Percentiles rank a stretch among this genome's conserved stretches.
Evolutionary conservation across 2,113 vertebrate genomes (phyloP).

Genomic region (Tragelaphus imberbis): DNA sequence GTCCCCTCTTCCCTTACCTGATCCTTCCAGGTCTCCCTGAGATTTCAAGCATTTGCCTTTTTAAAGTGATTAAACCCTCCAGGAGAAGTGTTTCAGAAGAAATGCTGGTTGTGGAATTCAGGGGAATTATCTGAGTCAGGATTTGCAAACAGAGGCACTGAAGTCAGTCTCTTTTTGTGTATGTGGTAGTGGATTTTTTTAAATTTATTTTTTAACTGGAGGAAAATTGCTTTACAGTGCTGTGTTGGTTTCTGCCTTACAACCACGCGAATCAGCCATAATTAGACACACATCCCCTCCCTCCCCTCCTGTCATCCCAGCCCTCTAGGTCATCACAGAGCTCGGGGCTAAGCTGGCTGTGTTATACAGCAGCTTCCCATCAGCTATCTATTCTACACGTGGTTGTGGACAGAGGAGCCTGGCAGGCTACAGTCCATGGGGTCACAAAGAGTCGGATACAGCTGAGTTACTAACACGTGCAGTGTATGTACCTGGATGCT

Average conservation of each 20-base stretch:
- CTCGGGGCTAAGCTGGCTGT: not conserved
- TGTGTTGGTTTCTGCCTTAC: not conserved
- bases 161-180: not conserved
- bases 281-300: too few species aligned
- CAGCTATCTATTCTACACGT: accelerated
- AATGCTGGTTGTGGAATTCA: not conserved
- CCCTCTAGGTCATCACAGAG: not conserved
- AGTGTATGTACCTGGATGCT: accelerated
- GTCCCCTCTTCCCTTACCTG: not conserved
- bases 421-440: not conserved
- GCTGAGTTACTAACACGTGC: accelerated
- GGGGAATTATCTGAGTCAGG: not conserved
- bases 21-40: not conserved
- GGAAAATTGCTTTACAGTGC: too few species aligned
- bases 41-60: not conserved
- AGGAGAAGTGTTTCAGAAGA: not conserved
- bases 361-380: not conserved
- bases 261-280: not conserved
- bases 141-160: not conserved
- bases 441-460: accelerated
- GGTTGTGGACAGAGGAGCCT: not conserved
- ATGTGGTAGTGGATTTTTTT: not conserved
- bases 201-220: not conserved
- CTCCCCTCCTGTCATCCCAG: not conserved
- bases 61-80: not conserved